phyloP scores from a whole-genome alignment of 2,113 vertebrate species.

The Pygoscelis adeliae region DNA sequence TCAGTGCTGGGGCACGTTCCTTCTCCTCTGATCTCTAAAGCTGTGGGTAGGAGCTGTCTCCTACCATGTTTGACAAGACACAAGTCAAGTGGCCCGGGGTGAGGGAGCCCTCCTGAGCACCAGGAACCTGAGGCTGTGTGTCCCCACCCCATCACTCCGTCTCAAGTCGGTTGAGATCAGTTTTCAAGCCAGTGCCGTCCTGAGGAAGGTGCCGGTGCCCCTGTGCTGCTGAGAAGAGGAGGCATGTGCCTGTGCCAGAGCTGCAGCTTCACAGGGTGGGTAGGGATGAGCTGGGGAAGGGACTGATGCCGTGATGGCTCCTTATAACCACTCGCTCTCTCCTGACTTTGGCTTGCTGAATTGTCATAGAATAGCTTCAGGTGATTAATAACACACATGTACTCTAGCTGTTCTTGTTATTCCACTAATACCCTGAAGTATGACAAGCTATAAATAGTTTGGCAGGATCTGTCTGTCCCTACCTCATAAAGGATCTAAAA shows the following conservation, averaged over 20 bases:
- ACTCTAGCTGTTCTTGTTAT: background rate
- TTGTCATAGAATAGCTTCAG: background rate
- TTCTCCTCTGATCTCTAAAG: background rate
- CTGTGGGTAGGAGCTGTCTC: background rate
- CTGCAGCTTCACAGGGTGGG: background rate
- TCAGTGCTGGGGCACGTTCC: background rate
- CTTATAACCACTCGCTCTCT: background rate
- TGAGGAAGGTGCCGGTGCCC: background rate
- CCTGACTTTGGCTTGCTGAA: background rate
- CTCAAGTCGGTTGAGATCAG: rapidly evolving
- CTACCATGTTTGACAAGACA: background rate
- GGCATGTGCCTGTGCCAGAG: background rate
- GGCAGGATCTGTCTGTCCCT: background rate
- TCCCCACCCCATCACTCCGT: rapidly evolving
- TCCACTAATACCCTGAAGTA: background rate
- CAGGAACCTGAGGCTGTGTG: rapidly evolving
- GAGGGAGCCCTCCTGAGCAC: background rate
- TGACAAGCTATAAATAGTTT: background rate
- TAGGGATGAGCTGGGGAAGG: background rate
- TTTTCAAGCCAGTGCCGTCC: background rate
- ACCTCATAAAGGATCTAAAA: background rate
- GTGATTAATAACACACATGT: background rate
- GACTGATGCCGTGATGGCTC: background rate
- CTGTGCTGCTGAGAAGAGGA: background rate
- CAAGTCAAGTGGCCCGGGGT: background rate